These are phyloP conservation scores for Sarcophaga subvicina DNA, from an alignment of 2,888 invertebrate genomes.

Conservation along the genomic window DNA sequence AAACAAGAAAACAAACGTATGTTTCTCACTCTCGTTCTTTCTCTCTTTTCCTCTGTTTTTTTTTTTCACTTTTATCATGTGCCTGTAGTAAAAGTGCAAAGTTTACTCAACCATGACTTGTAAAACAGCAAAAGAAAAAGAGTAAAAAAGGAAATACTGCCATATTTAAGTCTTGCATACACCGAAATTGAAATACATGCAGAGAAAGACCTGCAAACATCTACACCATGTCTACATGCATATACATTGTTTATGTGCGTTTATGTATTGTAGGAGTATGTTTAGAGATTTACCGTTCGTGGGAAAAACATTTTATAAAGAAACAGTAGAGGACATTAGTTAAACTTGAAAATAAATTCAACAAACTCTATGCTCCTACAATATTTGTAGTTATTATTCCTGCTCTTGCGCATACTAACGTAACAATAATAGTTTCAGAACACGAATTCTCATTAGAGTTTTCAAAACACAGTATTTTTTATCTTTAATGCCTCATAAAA, in stretches of 20 bases:
- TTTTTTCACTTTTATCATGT: background rate
- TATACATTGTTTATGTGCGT: too few species aligned
- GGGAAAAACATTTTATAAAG: background rate
- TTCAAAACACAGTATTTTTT: slow-evolving; percentile 16
- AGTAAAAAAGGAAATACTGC: slow-evolving; percentile 27
- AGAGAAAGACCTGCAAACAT: background rate
- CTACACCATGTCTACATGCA: background rate
- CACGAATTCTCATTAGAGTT: slow-evolving; percentile 41
- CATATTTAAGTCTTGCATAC: slow-evolving; percentile 48
- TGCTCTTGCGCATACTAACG: background rate
- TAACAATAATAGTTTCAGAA: slow-evolving; percentile 35
- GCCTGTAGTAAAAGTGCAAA: slow-evolving; percentile 56
- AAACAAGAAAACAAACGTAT: slow-evolving; percentile 5
- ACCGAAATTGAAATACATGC: background rate
- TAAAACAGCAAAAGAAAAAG: slow-evolving; percentile 1
- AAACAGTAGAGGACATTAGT: slow-evolving; percentile 30
- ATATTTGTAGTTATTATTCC: background rate
- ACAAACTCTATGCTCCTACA: background rate
- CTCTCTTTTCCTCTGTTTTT: too few species aligned
- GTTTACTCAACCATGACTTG: slow-evolving; percentile 66
- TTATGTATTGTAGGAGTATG: too few species aligned
- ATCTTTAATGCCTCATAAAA: slow-evolving; percentile 55
- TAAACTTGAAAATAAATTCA: background rate
- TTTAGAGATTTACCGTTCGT: background rate
- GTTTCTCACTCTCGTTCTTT: slow-evolving; percentile 40